These are phyloP conservation scores for Anoura caudifer DNA, from an alignment of 2,113 vertebrate genomes.

Conservation along the genomic window DNA sequence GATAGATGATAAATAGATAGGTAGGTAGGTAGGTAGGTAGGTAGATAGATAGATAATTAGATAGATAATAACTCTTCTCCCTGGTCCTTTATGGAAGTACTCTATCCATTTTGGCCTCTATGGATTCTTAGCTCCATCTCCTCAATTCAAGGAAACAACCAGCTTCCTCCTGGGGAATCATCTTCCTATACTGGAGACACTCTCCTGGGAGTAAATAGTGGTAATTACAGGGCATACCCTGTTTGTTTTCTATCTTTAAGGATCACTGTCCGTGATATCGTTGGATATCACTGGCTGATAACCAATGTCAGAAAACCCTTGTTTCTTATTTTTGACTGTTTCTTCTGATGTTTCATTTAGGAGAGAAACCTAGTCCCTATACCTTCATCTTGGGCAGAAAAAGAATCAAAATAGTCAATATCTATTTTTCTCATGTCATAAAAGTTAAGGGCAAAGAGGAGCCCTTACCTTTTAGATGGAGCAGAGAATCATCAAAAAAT, in stretches of 20 bases:
- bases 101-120: neutral
- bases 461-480: no score
- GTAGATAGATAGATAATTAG: no score
- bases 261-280: no score
- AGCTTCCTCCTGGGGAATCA: accelerated
- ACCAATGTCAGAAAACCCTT: neutral
- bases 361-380: neutral
- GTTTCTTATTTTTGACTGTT: neutral
- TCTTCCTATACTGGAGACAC: accelerated
- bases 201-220: neutral
- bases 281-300: no score
- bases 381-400: neutral
- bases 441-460: neutral
- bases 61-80: neutral
- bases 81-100: no score
- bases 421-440: neutral
- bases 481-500: neutral
- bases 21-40: no score
- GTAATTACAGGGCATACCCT: accelerated
- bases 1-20: no score
- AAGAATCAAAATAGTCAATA: neutral
- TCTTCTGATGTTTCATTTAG: neutral
- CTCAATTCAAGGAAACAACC: neutral
- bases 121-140: neutral
- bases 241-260: neutral